Evolutionary conservation across 2,888 invertebrate genomes (phyloP).

Genomic region (Homarus gammarus): DNA sequence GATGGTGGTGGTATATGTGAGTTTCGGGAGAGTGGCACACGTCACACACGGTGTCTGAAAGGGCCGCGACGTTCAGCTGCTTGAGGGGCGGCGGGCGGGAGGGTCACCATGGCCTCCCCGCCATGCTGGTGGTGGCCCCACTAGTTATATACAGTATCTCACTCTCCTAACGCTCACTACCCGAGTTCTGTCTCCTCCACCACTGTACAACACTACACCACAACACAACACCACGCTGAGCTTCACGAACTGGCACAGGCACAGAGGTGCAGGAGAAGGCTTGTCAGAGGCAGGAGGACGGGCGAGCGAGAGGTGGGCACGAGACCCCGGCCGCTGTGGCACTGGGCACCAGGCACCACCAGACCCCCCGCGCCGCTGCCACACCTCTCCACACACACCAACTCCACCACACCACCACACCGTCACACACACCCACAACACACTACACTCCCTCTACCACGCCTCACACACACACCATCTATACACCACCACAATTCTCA

Average conservation of each 20-base stretch:
- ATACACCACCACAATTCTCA: neutral
- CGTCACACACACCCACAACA: neutral
- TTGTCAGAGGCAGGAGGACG: neutral
- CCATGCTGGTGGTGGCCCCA: neutral
- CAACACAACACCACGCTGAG: neutral
- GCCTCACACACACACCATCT: neutral
- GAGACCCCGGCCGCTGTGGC: conserved; percentile 60
- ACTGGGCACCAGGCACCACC: conserved; percentile 58
- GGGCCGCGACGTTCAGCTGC: neutral
- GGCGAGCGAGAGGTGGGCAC: conserved; percentile 53
- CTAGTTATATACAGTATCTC: neutral
- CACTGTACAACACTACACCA: neutral
- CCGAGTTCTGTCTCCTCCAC: neutral
- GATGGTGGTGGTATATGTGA: conserved; percentile 10
- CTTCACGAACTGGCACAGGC: neutral
- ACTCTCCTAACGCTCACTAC: neutral
- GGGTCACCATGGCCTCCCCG: conserved; percentile 44
- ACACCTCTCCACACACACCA: conserved; percentile 29
- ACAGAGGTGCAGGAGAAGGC: neutral
- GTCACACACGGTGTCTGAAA: neutral
- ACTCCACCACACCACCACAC: conserved; percentile 3
- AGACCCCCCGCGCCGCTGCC: conserved; percentile 49
- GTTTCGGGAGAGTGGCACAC: neutral
- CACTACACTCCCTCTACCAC: neutral
- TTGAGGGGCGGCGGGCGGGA: conserved; percentile 17